Conservation (phyloP, 2,113 vertebrate species). For the Ailurus styani region DNA sequence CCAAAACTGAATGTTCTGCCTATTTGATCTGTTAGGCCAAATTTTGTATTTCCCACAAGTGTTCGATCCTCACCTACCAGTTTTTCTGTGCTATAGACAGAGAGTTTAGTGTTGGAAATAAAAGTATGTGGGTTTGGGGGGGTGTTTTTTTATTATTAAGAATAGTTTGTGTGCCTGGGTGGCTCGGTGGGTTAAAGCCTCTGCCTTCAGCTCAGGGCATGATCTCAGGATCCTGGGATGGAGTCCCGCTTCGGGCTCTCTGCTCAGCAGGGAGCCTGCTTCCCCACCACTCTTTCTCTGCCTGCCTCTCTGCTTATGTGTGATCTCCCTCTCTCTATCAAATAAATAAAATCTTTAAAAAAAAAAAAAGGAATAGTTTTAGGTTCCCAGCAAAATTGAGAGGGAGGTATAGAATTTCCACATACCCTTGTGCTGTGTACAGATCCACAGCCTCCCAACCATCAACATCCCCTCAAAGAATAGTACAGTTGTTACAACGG, state of each 20-base stretch:
- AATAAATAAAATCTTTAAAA: no score
- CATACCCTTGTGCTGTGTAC: neutral
- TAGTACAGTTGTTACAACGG: neutral
- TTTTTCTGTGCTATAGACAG: neutral
- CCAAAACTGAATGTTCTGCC: neutral
- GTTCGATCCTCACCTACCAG: neutral
- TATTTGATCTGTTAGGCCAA: neutral
- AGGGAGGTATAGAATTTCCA: neutral
- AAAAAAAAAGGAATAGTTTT: neutral
- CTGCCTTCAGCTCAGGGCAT: no score
- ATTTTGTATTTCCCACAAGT: neutral
- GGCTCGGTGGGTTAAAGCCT: no score
- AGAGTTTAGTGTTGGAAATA: neutral
- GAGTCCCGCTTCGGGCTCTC: no score
- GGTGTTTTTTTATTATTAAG: neutral
- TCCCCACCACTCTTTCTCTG: no score
- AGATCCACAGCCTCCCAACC: neutral
- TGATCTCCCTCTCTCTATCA: no score
- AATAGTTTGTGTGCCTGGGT: neutral
- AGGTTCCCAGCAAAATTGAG: neutral
- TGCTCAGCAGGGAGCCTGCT: no score
- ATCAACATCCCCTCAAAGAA: neutral
- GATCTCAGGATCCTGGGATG: no score
- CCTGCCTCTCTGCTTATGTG: no score
- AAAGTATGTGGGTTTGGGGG: neutral